These are phyloP conservation scores for Malurus leucopterus DNA, from an alignment of 2,797 vertebrate genomes.

Conservation along the genomic window DNA sequence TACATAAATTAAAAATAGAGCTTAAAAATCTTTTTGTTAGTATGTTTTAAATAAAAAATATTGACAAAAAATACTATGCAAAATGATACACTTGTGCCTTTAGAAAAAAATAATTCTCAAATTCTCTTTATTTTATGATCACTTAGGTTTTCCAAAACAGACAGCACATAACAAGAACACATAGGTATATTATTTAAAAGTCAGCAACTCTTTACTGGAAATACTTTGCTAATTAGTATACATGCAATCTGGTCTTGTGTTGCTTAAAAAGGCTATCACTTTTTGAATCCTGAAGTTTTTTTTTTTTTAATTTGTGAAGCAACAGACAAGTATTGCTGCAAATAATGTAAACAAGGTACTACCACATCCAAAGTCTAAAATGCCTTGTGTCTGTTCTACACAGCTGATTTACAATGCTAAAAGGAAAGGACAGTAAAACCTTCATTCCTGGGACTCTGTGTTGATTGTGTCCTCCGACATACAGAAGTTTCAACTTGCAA, in stretches of 20 bases:
- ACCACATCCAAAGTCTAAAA: slow-evolving; percentile 46
- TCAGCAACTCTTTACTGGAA: slow-evolving; percentile 54
- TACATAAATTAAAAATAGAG: slow-evolving; percentile 59
- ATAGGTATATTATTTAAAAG: slow-evolving; percentile 23
- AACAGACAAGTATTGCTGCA: slow-evolving; percentile 22
- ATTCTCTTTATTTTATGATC: background rate
- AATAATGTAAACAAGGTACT: slow-evolving; percentile 28
- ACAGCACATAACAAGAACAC: background rate
- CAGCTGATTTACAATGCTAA: background rate
- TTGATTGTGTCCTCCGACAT: background rate
- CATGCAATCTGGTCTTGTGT: background rate
- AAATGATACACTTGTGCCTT: background rate
- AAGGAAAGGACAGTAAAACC: slow-evolving; percentile 29
- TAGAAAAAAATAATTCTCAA: background rate
- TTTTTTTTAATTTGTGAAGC: background rate
- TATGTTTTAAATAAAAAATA: slow-evolving; percentile 13
- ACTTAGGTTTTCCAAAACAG: slow-evolving; percentile 6
- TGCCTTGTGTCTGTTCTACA: background rate
- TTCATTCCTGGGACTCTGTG: background rate
- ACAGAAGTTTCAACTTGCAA: slow-evolving; percentile 14
- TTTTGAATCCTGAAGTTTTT: slow-evolving; percentile 1
- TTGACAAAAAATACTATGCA: background rate
- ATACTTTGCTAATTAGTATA: slow-evolving; percentile 35
- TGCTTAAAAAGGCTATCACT: slow-evolving; percentile 29
- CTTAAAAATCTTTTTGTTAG: slow-evolving; percentile 37